Conservation (phyloP, 2,113 vertebrate genomes). For the Pterophyllum scalare region DNA sequence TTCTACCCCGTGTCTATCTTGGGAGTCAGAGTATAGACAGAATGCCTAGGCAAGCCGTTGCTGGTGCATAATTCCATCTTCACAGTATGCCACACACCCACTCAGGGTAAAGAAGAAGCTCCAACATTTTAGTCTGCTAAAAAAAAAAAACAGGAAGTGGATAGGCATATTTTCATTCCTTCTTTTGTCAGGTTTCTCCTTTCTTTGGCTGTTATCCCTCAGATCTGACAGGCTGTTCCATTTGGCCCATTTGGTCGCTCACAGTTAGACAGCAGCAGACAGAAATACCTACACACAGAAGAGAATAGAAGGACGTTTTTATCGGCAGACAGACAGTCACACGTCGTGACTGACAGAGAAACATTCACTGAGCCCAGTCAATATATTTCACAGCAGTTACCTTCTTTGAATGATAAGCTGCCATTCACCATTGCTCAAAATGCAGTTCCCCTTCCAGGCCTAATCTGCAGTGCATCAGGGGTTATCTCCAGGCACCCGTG, state of each 20-base stretch:
- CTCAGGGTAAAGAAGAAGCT: conserved; percentile 47
- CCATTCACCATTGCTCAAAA: conserved; percentile 45
- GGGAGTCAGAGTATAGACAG: conserved; percentile 43
- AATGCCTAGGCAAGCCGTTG: conserved; percentile 56
- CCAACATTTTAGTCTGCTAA: conserved; percentile 45
- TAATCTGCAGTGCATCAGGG: conserved; percentile 75
- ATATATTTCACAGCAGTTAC: conserved; percentile 36
- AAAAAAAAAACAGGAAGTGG: conserved; percentile 28
- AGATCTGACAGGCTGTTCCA: conserved; percentile 30
- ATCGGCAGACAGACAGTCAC: conserved; percentile 23
- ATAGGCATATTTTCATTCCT: conserved; percentile 49
- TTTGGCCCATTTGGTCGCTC: conserved; percentile 2
- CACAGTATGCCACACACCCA: conserved; percentile 61
- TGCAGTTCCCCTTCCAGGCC: conserved; percentile 41
- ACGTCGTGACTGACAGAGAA: conserved; percentile 35
- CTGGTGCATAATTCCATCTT: conserved; percentile 55
- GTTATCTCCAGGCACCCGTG: conserved; percentile 75
- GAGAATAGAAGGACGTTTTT: conserved; percentile 9
- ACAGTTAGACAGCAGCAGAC: conserved; percentile 19
- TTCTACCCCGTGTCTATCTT: conserved; percentile 25
- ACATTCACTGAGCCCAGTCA: conserved; percentile 39
- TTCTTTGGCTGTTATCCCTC: conserved; percentile 28
- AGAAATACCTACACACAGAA: conserved; percentile 20
- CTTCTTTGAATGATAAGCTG: conserved; percentile 64
- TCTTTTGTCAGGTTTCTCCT: conserved; percentile 44